Conservation (phyloP, 2,797 vertebrate genomes). For the Buphagus erythrorhynchus region DNA sequence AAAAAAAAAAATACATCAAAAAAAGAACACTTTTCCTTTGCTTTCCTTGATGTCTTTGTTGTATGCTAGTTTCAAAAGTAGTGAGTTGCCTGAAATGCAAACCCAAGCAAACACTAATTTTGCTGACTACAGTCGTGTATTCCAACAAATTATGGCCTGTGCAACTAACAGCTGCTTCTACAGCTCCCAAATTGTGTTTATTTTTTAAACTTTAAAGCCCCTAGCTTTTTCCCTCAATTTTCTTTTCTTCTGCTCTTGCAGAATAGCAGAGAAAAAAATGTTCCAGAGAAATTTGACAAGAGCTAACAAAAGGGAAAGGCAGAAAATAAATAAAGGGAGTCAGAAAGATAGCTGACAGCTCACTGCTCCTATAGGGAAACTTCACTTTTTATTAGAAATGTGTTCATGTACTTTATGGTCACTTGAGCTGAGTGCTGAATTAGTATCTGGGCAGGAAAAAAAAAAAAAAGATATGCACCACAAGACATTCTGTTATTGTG, state of each 20-base stretch:
- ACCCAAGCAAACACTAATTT: conserved; percentile 62
- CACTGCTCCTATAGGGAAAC: conserved; percentile 5
- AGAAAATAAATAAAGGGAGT: conserved; percentile 45
- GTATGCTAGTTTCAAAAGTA: conserved; percentile 2
- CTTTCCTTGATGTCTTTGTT: conserved; percentile 28
- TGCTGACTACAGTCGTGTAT: conserved; percentile 59
- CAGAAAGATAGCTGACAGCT: conserved; percentile 31
- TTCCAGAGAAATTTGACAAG: conserved; percentile 43
- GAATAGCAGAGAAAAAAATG: background rate
- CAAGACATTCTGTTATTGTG: background rate
- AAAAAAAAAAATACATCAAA: background rate
- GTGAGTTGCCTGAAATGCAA: conserved; percentile 50
- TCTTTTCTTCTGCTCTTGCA: background rate
- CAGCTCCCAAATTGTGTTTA: conserved; percentile 48
- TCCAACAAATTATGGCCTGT: conserved; percentile 55
- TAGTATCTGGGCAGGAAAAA: background rate
- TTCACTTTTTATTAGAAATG: conserved; percentile 55
- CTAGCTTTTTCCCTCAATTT: background rate
- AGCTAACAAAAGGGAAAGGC: conserved; percentile 5
- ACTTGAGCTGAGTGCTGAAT: conserved; percentile 14
- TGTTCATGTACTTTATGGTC: conserved; percentile 41
- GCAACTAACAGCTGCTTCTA: conserved; percentile 52
- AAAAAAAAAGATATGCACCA: background rate
- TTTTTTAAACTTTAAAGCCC: conserved; percentile 51
- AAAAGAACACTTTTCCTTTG: rapidly evolving